Conservation (phyloP, 2,113 vertebrate species). For the Electrona antarctica region DNA sequence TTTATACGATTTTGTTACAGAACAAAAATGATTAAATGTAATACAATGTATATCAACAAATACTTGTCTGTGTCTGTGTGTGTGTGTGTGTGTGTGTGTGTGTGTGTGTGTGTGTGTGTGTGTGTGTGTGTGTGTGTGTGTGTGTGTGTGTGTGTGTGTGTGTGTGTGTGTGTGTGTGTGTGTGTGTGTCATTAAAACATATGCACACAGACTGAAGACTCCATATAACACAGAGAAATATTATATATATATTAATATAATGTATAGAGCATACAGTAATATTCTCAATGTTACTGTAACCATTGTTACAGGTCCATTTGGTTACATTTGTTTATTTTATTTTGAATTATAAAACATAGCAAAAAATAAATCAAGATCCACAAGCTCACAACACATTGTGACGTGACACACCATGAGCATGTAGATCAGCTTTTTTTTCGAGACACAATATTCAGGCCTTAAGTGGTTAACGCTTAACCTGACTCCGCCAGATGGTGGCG, state of each 20-base stretch:
- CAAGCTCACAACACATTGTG: no score
- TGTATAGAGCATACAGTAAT: no score
- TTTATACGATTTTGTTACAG: not conserved
- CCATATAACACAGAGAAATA: conserved; percentile 35
- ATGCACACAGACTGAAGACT: conserved; percentile 32
- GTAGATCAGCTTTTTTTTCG: no score
- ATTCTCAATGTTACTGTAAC: no score
- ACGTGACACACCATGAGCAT: no score
- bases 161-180: not conserved
- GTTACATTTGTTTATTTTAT: no score
- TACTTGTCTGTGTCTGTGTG: not conserved
- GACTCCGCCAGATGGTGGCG: no score
- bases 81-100: conserved; percentile 10
- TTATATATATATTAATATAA: conserved; percentile 9
- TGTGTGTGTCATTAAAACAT: no score
- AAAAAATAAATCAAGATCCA: no score
- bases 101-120: not conserved
- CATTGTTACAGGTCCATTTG: no score
- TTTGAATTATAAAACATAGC: no score
- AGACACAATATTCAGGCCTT: not conserved
- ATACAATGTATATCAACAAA: conserved; percentile 6
- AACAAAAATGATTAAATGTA: conserved; percentile 9
- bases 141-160: not conserved
- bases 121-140: not conserved
- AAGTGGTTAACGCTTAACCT: no score